A percentile compares a stretch with the other conserved stretches of the same genome.
phyloP scores from a whole-genome alignment of 2,113 vertebrate genomes.

The Anseranas semipalmata region DNA sequence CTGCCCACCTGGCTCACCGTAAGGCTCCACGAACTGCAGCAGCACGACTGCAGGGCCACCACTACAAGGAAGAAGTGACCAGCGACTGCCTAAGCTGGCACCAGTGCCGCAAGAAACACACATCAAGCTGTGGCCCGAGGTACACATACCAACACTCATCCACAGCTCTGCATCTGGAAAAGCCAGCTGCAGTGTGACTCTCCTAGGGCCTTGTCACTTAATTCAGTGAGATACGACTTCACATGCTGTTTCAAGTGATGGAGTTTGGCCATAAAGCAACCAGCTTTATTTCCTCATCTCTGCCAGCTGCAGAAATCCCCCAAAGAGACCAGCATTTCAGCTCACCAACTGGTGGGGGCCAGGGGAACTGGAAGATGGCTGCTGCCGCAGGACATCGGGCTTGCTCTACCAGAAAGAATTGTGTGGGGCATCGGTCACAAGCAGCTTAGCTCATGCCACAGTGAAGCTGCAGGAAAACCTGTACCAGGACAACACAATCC shows the following conservation, averaged over 20 bases:
- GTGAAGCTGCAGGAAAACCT: not conserved
- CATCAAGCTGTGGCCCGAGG: fast-evolving
- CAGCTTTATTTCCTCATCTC: not conserved
- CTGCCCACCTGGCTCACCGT: not conserved
- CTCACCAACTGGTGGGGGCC: fast-evolving
- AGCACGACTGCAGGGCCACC: not conserved
- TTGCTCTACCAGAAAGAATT: not conserved
- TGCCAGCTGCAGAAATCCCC: not conserved
- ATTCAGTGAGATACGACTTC: not conserved
- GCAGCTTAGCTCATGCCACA: not conserved
- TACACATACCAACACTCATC: not conserved
- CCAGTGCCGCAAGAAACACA: not conserved
- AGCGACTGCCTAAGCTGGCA: not conserved
- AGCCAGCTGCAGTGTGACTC: not conserved
- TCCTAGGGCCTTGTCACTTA: not conserved
- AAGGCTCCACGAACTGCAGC: not conserved
- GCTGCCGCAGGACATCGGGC: fast-evolving
- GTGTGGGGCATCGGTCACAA: not conserved
- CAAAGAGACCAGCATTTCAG: not conserved
- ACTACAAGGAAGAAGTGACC: not conserved
- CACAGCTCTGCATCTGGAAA: not conserved
- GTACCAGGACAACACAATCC: fast-evolving
- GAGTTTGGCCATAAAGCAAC: not conserved
- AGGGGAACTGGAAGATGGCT: not conserved
- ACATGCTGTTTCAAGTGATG: not conserved